phyloP scores from a whole-genome alignment of 2,888 invertebrate species.

The Dryocosmus kuriphilus region DNA sequence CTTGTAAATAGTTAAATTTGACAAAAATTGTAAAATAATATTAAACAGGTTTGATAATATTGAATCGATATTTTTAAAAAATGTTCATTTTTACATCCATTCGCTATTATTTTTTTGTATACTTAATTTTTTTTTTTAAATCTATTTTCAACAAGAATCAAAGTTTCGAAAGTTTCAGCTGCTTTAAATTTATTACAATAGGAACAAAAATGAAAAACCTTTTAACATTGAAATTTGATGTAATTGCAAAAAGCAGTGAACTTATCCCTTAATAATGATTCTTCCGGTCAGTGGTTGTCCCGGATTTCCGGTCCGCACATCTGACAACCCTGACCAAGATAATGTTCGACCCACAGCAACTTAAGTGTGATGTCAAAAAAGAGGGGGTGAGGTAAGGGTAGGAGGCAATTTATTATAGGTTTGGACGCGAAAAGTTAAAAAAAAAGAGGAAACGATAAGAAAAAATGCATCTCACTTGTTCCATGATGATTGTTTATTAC shows the following conservation, averaged over 20 bases:
- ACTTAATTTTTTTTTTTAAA: too few relatives aligned
- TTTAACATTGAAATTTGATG: not conserved
- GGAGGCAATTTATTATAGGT: not conserved
- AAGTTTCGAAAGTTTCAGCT: too few relatives aligned
- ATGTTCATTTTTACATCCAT: too few relatives aligned
- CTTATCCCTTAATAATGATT: not conserved
- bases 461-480: not conserved
- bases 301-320: conserved; percentile 33
- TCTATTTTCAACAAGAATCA: too few relatives aligned
- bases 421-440: conserved; percentile 36
- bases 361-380: not conserved
- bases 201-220: too few relatives aligned
- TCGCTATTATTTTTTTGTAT: too few relatives aligned
- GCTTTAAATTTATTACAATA: too few relatives aligned
- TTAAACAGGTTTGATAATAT: too few relatives aligned
- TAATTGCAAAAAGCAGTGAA: not conserved
- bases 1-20: too few relatives aligned
- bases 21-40: too few relatives aligned
- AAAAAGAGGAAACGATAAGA: not conserved
- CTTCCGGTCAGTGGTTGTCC: conserved; percentile 32
- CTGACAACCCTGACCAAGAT: conserved; percentile 41
- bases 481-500: conserved; percentile 66
- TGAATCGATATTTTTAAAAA: too few relatives aligned
- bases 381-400: not conserved
- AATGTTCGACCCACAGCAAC: conserved; percentile 14